Base-by-base conservation (phyloP, 2,888 invertebrate genomes). In the Frankliniella fusca region DNA sequence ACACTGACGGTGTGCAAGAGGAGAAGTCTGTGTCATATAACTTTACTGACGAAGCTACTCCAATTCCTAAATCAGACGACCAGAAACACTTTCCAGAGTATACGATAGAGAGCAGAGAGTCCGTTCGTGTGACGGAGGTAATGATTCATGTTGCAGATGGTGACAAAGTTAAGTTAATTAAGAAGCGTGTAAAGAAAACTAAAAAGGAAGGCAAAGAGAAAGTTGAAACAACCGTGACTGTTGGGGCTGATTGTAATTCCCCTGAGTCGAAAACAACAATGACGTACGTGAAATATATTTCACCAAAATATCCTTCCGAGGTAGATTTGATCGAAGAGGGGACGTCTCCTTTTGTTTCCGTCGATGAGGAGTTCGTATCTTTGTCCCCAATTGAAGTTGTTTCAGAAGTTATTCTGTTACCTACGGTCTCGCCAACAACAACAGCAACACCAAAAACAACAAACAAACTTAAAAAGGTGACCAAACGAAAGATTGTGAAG, bases 121-220 rank as follows among this genome's bases (percentile, higher is more conserved):
- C 82, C 0, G 23, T 76, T 28, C 83, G 81, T 61, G 70, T 81
- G 27, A 89, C 88, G 85, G 85, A 88, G 87, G 87, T 90, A 84
- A 85, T 89, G 85, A 86, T 88, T 82, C 88, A 88, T 84, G 88
- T 90, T 84, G 86, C 88, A 80, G 87, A 88, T 84, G 84, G 87
- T 83, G 80, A 80, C 23, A 83, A 27, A 81, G 81, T 38, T 18
- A 82, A 79, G 27, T 48, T 79, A 28, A 48, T 82, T 83, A 87
- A 85, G 84, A 87, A 85, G 83, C 86, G 82, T 84, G 85, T 82
- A 85, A 87, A 80, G 84, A 86, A 83, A 54, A 83, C 84, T 84
- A 82, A 85, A 84, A 83, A 86, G 86, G 82, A 85, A 85, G 82
- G 85, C 85, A 28, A 82, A 48, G 84, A 84, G 80, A 81, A 81